Conservation (phyloP, 1,140 invertebrate species). For the Drosophila varians region DNA sequence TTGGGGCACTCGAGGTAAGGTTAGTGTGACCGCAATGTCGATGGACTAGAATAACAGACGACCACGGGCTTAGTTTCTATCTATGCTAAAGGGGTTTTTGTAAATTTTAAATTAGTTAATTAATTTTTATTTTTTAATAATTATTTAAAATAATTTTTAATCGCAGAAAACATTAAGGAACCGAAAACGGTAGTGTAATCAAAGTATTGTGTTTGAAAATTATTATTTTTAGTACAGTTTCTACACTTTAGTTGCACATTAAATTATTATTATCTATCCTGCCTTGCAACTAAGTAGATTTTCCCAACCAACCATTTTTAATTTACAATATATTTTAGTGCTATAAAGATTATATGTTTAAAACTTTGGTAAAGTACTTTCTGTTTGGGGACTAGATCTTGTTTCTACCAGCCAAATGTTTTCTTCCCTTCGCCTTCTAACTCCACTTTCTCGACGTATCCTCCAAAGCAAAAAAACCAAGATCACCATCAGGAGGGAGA, state of each 20-base stretch:
- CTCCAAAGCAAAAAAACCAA: conserved; percentile 16
- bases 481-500: conserved; percentile 16
- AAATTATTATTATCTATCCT: too few species aligned
- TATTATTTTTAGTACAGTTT: not conserved
- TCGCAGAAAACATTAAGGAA: too few species aligned
- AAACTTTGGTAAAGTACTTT: conserved; percentile 15
- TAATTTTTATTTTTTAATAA: too few species aligned
- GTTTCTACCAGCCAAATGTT: conserved; percentile 47
- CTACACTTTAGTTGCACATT: too few species aligned
- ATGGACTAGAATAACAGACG: not conserved
- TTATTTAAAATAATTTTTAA: too few species aligned
- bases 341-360: not conserved
- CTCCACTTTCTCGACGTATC: conserved; percentile 2
- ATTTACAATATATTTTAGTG: not conserved
- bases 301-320: not conserved
- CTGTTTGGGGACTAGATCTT: not conserved
- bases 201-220: not conserved
- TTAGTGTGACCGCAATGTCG: conserved; percentile 6
- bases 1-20: conserved; percentile 14
- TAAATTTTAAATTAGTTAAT: too few species aligned
- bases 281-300: too few species aligned
- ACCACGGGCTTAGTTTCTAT: not conserved
- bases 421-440: conserved; percentile 15
- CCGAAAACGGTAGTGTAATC: too few species aligned
- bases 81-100: not conserved